phyloP scores from a whole-genome alignment of 2,113 vertebrate genomes.

The Oenanthe melanoleuca region DNA sequence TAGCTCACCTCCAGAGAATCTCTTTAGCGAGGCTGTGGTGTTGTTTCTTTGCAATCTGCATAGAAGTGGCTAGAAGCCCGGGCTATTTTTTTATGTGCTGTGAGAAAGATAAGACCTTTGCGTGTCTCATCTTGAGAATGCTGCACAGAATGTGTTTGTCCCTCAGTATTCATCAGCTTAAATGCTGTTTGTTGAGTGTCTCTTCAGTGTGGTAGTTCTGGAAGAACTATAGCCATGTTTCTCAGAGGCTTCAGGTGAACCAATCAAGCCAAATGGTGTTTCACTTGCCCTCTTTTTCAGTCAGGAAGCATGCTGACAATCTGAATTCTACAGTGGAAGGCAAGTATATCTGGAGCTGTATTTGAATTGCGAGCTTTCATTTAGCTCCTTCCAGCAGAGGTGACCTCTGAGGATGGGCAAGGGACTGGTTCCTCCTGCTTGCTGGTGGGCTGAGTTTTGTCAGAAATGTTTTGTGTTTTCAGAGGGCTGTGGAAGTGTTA shows the following conservation, averaged over 20 bases:
- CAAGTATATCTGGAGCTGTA: not conserved
- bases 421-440: not conserved
- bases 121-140: not conserved
- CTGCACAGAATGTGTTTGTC: not conserved
- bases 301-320: not conserved
- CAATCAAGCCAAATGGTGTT: not conserved
- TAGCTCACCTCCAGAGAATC: not conserved
- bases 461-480: not conserved
- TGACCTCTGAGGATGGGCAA: not conserved
- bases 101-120: not conserved
- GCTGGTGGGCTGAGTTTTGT: not conserved
- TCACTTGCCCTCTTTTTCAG: not conserved
- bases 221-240: not conserved
- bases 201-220: not conserved
- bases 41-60: not conserved
- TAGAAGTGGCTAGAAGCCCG: not conserved
- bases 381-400: not conserved
- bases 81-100: not conserved
- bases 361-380: not conserved
- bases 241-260: not conserved
- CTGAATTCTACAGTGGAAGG: not conserved
- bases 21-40: not conserved
- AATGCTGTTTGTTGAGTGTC: not conserved
- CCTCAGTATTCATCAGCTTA: not conserved
- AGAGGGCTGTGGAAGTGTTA: not conserved